These are phyloP conservation scores for Thermophis baileyi DNA, from an alignment of 2,113 vertebrate species.

Conservation along the genomic window DNA sequence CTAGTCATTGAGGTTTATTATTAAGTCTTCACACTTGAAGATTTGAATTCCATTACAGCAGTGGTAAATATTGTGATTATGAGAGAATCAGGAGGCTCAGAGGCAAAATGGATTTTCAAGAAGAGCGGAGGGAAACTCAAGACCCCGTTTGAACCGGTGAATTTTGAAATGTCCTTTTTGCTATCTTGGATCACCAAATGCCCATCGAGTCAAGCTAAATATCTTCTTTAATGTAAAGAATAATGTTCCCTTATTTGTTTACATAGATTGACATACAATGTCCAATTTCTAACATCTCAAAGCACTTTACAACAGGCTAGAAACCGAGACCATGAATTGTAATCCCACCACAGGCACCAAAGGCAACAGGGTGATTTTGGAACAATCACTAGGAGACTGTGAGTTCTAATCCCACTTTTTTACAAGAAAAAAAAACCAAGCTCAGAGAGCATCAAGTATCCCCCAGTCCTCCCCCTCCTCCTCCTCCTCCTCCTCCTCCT, in stretches of 20 bases:
- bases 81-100: constrained; percentile 38
- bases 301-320: not conserved
- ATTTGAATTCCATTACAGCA: constrained; percentile 67
- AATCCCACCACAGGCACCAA: too few species aligned
- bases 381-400: too few species aligned
- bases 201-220: constrained; percentile 31
- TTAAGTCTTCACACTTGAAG: constrained; percentile 64
- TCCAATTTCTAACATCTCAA: not conserved
- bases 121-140: constrained; percentile 46
- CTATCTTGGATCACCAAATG: constrained; percentile 46
- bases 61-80: constrained; percentile 72
- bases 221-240: constrained; percentile 48
- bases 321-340: too few species aligned
- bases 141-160: constrained; percentile 52
- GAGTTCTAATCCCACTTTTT: too few species aligned
- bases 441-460: too few species aligned
- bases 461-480: too few species aligned
- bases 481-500: too few species aligned
- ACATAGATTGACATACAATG: not conserved
- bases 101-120: constrained; percentile 62
- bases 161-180: constrained; percentile 57
- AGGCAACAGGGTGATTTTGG: too few species aligned
- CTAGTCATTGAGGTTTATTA: constrained; percentile 74
- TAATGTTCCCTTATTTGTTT: constrained; percentile 31
- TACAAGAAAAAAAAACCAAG: too few species aligned